Evolutionary conservation across 2,797 vertebrate genomes (phyloP).

Genomic region (Benthosema pterotum): DNA sequence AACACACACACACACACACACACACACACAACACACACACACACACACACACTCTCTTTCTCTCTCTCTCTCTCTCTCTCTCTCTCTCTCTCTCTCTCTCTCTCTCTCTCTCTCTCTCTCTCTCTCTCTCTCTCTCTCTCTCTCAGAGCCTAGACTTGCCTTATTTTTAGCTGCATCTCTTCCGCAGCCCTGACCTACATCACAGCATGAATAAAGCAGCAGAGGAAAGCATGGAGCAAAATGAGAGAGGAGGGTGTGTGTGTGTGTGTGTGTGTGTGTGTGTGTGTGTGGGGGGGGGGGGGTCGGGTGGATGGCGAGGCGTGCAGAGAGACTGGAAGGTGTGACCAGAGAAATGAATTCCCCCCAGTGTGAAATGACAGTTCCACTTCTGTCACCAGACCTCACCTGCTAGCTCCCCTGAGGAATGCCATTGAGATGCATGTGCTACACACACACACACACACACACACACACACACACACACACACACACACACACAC

Average conservation of each 20-base stretch:
- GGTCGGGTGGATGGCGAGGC: neutral
- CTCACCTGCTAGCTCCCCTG: conserved; percentile 63
- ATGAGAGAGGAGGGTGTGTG: conserved; percentile 26
- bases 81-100: too few species aligned
- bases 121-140: neutral
- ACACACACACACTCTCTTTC: conserved; percentile 2
- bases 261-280: conserved; percentile 15
- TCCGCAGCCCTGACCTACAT: conserved; percentile 74
- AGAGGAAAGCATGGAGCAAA: conserved; percentile 62
- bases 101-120: too few species aligned
- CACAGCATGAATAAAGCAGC: conserved; percentile 74
- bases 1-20: neutral
- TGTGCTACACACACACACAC: too few species aligned
- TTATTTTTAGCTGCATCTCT: conserved; percentile 74
- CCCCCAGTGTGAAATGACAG: conserved; percentile 69
- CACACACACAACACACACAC: conserved; percentile 21
- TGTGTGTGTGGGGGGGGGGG: conserved; percentile 6
- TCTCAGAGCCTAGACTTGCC: conserved; percentile 40
- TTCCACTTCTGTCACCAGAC: conserved; percentile 73
- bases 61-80: too few species aligned
- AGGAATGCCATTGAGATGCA: conserved; percentile 49
- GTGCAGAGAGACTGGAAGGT: neutral
- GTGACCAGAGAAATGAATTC: conserved; percentile 55
- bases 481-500: neutral
- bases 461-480: conserved; percentile 1